Conservation (phyloP, 2,797 vertebrate species). For the Ambastaia sidthimunki region DNA sequence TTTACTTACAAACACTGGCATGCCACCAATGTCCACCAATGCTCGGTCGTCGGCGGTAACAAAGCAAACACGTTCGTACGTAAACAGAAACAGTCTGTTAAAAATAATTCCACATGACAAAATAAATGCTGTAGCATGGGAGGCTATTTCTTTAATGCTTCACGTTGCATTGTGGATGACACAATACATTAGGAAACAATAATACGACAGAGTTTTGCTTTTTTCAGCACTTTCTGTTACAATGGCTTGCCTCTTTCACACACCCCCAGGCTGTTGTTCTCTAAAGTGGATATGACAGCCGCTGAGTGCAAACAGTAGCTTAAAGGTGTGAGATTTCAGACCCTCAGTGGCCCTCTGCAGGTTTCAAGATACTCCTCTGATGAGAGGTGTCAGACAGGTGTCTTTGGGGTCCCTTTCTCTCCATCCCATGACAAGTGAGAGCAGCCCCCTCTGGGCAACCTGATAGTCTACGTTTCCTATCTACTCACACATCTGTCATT, state of each 20-base stretch:
- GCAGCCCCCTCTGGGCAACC: conserved; percentile 49
- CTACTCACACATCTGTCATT: conserved; percentile 55
- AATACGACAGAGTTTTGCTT: conserved; percentile 69
- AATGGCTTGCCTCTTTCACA: conserved; percentile 59
- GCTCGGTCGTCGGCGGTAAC: conserved; percentile 5
- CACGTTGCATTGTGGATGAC: conserved; percentile 73
- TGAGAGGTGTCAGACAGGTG: conserved; percentile 60
- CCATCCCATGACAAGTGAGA: conserved; percentile 50
- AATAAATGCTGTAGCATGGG: conserved; percentile 72
- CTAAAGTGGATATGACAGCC: conserved; percentile 76
- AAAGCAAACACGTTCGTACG: conserved; percentile 55
- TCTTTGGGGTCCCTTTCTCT: conserved; percentile 34
- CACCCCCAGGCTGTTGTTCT: conserved; percentile 73
- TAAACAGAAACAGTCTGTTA: conserved; percentile 68
- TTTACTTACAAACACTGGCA: conserved; percentile 20
- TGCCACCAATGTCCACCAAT: conserved; percentile 12
- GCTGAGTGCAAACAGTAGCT: conserved; percentile 68
- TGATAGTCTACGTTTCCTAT: conserved; percentile 48
- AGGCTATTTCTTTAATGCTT: conserved; percentile 75
- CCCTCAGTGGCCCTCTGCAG: conserved; percentile 62
- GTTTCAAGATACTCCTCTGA: conserved; percentile 53
- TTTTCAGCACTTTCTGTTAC: conserved; percentile 53
- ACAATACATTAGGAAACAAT: conserved; percentile 75
- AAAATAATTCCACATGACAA: conserved; percentile 78
- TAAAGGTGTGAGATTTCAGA: conserved; percentile 66